Evolutionary conservation across 1,140 invertebrate species (phyloP).

Genomic region (Drosophila pseudoobscura): DNA sequence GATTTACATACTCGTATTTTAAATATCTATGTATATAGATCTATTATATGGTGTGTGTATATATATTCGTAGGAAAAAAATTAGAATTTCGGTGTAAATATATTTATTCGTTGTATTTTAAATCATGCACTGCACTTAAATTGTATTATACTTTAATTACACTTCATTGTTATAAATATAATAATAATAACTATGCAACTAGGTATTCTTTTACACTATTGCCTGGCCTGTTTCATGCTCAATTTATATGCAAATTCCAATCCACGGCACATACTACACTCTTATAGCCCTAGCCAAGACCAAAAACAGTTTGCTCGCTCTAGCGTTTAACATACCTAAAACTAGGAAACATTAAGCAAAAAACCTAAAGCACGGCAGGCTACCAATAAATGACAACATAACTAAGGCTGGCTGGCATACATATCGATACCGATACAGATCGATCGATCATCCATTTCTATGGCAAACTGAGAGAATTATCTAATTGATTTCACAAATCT

Average conservation of each 20-base stretch:
- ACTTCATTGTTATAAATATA: conserved; percentile 41
- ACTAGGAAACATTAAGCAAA: conserved; percentile 55
- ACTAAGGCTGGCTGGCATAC: conserved; percentile 51
- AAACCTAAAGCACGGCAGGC: conserved; percentile 58
- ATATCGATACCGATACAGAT: too few relatives aligned
- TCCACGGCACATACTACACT: conserved; percentile 45
- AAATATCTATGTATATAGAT: conserved; percentile 54
- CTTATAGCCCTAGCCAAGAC: conserved; percentile 46
- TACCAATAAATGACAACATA: conserved; percentile 52
- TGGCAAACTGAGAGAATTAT: conserved; percentile 71
- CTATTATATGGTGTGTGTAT: conserved; percentile 58
- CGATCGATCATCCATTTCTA: conserved; percentile 49
- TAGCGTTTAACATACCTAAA: conserved; percentile 62
- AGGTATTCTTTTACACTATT: conserved; percentile 43
- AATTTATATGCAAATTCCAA: conserved; percentile 27
- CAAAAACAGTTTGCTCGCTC: conserved; percentile 58
- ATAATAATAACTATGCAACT: conserved; percentile 67
- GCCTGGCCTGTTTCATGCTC: conserved; percentile 39
- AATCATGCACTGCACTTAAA: conserved; percentile 71
- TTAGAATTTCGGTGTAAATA: conserved; percentile 74
- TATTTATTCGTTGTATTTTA: conserved; percentile 82
- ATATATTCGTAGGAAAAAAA: conserved; percentile 72
- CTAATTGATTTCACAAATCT: conserved; percentile 80
- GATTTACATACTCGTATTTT: conserved; percentile 52
- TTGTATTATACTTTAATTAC: conserved; percentile 64